Percentiles rank a stretch among this genome's conserved stretches.
Conservation (phyloP, 1,140 invertebrate species). For the Drosophila fuyamai region DNA sequence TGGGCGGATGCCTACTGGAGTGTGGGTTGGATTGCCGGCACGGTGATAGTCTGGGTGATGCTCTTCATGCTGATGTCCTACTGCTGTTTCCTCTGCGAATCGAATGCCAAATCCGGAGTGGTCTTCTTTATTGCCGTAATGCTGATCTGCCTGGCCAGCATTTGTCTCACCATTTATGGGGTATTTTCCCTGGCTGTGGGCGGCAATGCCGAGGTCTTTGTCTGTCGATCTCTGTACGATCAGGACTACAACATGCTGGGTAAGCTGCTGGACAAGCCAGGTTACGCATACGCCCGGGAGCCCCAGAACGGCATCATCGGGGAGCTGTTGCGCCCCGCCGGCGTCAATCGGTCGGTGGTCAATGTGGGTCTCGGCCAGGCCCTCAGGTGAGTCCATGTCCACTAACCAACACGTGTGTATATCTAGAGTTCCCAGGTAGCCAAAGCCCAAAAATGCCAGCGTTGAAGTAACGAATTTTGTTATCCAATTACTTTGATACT, state of each 20-base stretch:
- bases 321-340: slow-evolving; percentile 84
- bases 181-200: slow-evolving; percentile 83
- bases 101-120: slow-evolving; percentile 86
- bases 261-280: slow-evolving; percentile 87
- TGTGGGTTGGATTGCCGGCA: slow-evolving; percentile 70
- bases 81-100: slow-evolving; percentile 86
- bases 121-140: slow-evolving; percentile 85
- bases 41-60: slow-evolving; percentile 77
- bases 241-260: slow-evolving; percentile 86
- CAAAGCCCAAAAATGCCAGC: slow-evolving; percentile 20
- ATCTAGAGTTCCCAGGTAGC: slow-evolving; percentile 45
- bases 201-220: slow-evolving; percentile 86
- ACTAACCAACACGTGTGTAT: slow-evolving; percentile 34
- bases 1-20: slow-evolving; percentile 77
- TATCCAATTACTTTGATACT: slow-evolving; percentile 84
- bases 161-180: slow-evolving; percentile 81
- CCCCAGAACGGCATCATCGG: slow-evolving; percentile 87
- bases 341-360: slow-evolving; percentile 76
- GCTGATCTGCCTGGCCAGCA: slow-evolving; percentile 81
- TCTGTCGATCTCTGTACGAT: slow-evolving; percentile 88
- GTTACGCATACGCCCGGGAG: slow-evolving; percentile 85
- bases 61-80: slow-evolving; percentile 82
- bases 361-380: slow-evolving; percentile 76
- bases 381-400: slow-evolving; percentile 69
- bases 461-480: slow-evolving; percentile 68